These are phyloP conservation scores for Galago senegalensis DNA, from an alignment of 2,797 vertebrate genomes.

Conservation along the genomic window DNA sequence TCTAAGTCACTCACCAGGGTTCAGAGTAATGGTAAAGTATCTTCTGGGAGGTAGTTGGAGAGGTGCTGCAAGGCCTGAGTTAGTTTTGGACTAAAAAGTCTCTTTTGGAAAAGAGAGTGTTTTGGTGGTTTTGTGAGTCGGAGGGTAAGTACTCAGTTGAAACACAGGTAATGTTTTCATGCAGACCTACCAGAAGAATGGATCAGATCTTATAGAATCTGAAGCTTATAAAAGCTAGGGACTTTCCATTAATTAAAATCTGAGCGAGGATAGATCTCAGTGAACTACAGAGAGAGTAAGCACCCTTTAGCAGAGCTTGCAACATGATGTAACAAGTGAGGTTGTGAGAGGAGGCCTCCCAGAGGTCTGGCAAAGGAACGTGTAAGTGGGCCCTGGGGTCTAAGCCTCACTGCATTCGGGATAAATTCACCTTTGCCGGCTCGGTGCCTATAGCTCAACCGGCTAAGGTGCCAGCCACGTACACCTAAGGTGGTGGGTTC, in stretches of 20 bases:
- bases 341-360: background rate
- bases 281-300: background rate
- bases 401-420: background rate
- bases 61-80: slow-evolving; percentile 51
- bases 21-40: slow-evolving; percentile 77
- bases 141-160: slow-evolving; percentile 1
- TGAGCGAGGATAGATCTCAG: background rate
- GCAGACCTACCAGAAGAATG: background rate
- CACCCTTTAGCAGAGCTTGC: background rate
- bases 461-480: too few species aligned
- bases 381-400: background rate
- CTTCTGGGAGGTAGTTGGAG: slow-evolving; percentile 81
- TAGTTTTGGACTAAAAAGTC: slow-evolving; percentile 71
- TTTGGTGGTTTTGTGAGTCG: slow-evolving; percentile 69
- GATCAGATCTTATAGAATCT: background rate
- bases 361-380: background rate
- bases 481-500: too few species aligned
- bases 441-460: too few species aligned
- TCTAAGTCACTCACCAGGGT: slow-evolving; percentile 83
- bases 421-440: background rate
- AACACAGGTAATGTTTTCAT: slow-evolving; percentile 47
- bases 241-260: background rate
- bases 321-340: background rate
- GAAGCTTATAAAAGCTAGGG: background rate
- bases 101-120: slow-evolving; percentile 75